Conservation (phyloP, 2,888 invertebrate species). For the Stratiomys singularior region DNA sequence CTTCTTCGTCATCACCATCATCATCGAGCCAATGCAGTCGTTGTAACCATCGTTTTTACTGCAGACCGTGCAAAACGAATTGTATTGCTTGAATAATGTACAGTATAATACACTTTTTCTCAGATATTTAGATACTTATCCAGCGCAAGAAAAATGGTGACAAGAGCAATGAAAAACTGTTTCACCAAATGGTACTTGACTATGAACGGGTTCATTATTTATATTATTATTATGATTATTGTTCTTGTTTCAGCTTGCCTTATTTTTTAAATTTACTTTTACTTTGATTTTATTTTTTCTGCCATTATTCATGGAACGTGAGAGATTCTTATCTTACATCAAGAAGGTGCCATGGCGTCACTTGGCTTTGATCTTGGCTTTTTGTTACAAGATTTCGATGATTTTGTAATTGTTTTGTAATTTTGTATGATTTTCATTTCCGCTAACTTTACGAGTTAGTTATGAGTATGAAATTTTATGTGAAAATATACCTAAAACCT, state of each 20-base stretch:
- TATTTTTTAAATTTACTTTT: neutral
- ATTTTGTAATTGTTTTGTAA: no score
- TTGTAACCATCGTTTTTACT: neutral
- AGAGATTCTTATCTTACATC: slow-evolving; percentile 34
- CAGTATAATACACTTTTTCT: neutral
- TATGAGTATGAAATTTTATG: no score
- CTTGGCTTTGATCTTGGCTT: neutral
- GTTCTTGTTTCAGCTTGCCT: neutral
- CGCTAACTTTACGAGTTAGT: no score
- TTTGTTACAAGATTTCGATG: no score
- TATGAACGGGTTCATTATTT: neutral
- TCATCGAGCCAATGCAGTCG: no score
- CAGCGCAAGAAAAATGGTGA: slow-evolving; percentile 35
- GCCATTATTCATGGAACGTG: slow-evolving; percentile 28
- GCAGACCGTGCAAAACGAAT: neutral
- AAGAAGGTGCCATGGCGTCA: neutral
- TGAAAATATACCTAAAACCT: no score
- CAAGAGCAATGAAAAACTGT: slow-evolving; percentile 39
- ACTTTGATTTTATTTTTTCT: neutral
- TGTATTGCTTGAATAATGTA: neutral
- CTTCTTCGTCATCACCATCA: neutral
- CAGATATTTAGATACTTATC: slow-evolving; percentile 36
- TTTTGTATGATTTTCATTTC: no score
- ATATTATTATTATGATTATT: neutral
- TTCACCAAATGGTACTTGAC: slow-evolving; percentile 35